Percentiles rank a stretch among this genome's conserved stretches.
phyloP scores from a whole-genome alignment of 2,113 vertebrate species.

The Hylia prasina region DNA sequence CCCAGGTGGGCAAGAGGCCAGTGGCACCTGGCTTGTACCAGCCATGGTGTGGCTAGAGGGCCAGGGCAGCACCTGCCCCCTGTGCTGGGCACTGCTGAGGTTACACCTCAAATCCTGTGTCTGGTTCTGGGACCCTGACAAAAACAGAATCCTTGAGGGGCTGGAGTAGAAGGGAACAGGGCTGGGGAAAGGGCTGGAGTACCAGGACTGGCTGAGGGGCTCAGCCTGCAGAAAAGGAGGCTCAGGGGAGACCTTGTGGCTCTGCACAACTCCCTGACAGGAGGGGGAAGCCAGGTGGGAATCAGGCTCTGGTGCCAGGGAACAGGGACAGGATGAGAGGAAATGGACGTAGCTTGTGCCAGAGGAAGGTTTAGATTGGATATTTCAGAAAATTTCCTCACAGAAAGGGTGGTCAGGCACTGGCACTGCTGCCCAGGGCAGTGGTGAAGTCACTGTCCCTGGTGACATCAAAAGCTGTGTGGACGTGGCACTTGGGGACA shows the following conservation, averaged over 20 bases:
- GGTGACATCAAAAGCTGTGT: neutral
- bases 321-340: neutral
- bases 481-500: neutral
- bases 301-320: neutral
- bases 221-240: neutral
- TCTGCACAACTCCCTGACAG: neutral
- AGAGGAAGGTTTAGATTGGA: neutral
- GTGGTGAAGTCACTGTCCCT: neutral
- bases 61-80: neutral
- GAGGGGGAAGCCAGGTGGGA: neutral
- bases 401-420: neutral
- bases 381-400: neutral
- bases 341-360: neutral
- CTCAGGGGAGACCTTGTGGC: neutral
- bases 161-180: neutral
- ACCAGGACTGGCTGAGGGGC: fast-evolving
- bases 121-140: neutral
- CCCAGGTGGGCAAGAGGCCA: neutral
- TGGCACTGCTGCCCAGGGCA: neutral
- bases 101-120: neutral
- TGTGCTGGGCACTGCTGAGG: neutral
- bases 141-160: neutral
- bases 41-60: neutral
- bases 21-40: neutral
- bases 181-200: neutral